Base-by-base conservation (phyloP, 2,888 invertebrate genomes). In the Rhagium mordax region DNA sequence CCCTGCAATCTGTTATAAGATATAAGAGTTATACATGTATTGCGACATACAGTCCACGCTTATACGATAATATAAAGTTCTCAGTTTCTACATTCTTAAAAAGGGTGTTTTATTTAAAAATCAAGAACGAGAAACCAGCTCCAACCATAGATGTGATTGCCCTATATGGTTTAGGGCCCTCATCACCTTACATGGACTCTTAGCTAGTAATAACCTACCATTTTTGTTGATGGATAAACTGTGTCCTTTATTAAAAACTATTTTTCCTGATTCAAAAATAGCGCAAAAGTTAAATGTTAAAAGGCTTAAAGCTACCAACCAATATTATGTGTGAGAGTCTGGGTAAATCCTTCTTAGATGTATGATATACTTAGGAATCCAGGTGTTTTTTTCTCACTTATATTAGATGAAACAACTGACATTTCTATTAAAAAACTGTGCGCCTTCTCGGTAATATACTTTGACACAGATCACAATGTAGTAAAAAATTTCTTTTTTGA, bases 351-450 rank as follows among this genome's bases (percentile, higher is more conserved):
- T 57, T 57, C 27, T 20, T 57, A 20, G 15, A 57, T 7, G 5
- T n/a, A 16, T 29, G 20, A 57, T 29, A 27, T 2, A 27, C 16
- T 55, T n/a, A 57, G 29, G 15, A 18, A 57, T 0, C 27, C 16
- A 29, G 57, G 16, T 27, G n/a, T 24, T 57, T 57, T 57, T 27
- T 57, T 57, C 20, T 27, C 29, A 29, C n/a, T 27, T 3, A 27
- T 27, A 27, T 27, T 27, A 57, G 27, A 57, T 24, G 57, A 57
- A 29, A 57, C 27, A n/a, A 57, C 27, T 27, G 57, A 57, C 27
- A 29, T 57, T 6, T 57, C 57, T 24, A 15, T 57, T 15, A 57
- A 55, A 57, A 57, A 57, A 29, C 57, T 24, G 55, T 57, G 27
- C 27, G 8, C 20, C 1, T 57, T 57, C 5, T 24, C 27, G n/a